Conservation (phyloP, 2,113 vertebrate genomes). For the Neolamprologus tretocephalus region DNA sequence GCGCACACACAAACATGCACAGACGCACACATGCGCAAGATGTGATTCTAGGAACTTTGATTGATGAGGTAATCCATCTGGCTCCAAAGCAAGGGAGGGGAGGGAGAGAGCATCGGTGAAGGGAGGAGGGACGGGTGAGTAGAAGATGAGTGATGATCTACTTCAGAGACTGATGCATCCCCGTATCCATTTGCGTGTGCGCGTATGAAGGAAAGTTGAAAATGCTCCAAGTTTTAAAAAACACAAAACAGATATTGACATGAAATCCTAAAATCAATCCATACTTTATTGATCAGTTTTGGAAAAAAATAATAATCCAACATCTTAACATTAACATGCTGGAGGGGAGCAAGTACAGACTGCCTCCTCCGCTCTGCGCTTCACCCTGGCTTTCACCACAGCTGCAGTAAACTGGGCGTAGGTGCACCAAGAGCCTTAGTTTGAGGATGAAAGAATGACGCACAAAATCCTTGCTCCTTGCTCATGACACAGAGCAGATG, state of each 20-base stretch:
- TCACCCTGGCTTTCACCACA: constrained; percentile 48
- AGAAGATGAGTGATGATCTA: constrained; percentile 12
- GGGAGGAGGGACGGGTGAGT: not conserved
- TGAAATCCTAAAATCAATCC: not conserved
- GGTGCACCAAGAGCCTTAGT: constrained; percentile 32
- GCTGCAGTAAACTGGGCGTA: constrained; percentile 51
- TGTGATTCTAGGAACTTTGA: constrained; percentile 54
- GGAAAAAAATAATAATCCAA: not conserved
- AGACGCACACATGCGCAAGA: constrained; percentile 1
- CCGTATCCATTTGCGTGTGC: not conserved
- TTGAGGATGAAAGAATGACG: constrained; percentile 57
- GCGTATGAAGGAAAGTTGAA: not conserved
- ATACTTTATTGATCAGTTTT: not conserved
- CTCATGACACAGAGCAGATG: constrained; percentile 60
- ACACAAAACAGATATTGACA: not conserved
- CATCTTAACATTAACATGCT: not conserved
- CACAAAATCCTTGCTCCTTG: constrained; percentile 45
- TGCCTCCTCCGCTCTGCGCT: not conserved
- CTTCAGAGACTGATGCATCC: constrained; percentile 2
- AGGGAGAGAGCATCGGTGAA: not conserved
- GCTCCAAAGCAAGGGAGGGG: constrained; percentile 32
- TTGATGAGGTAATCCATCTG: constrained; percentile 67
- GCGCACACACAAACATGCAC: not conserved
- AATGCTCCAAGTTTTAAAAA: not conserved
- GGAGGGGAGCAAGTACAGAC: not conserved